Percentiles rank a stretch among this genome's conserved stretches.
phyloP scores from a whole-genome alignment of 1,140 invertebrate genomes.

The Trichonephila inaurata region DNA sequence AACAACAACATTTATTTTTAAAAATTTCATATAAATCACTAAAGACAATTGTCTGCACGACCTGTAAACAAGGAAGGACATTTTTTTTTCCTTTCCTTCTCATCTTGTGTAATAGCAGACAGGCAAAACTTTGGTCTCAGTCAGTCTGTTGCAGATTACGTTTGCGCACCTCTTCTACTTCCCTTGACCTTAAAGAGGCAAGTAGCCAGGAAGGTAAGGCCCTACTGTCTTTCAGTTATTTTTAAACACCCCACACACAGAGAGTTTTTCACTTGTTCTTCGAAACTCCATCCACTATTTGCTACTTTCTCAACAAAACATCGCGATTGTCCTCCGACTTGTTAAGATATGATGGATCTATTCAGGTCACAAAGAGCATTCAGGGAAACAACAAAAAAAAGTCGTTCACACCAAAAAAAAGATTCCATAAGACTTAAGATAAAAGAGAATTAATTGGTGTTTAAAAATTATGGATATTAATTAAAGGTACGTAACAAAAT shows the following conservation, averaged over 20 bases:
- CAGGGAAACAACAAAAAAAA: too few species aligned
- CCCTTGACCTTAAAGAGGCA: conserved; percentile 70
- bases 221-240: conserved; percentile 59
- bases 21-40: too few species aligned
- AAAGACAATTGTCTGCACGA: not conserved
- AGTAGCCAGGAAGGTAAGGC: conserved; percentile 52
- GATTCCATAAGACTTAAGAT: too few species aligned
- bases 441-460: too few species aligned
- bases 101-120: conserved; percentile 1
- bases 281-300: not conserved
- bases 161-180: conserved; percentile 24
- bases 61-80: conserved; percentile 15
- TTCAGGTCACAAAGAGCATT: not conserved
- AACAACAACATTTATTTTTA: too few species aligned
- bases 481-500: too few species aligned
- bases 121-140: conserved; percentile 15
- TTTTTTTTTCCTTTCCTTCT: not conserved
- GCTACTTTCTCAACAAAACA: not conserved
- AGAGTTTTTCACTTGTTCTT: conserved; percentile 54
- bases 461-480: too few species aligned
- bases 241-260: conserved; percentile 42
- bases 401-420: too few species aligned
- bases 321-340: not conserved
- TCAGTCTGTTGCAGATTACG: not conserved
- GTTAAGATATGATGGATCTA: not conserved